Percentiles rank a stretch among this genome's conserved stretches.
Evolutionary conservation across 2,888 invertebrate genomes (phyloP).

Genomic region (Pollenia amentaria): DNA sequence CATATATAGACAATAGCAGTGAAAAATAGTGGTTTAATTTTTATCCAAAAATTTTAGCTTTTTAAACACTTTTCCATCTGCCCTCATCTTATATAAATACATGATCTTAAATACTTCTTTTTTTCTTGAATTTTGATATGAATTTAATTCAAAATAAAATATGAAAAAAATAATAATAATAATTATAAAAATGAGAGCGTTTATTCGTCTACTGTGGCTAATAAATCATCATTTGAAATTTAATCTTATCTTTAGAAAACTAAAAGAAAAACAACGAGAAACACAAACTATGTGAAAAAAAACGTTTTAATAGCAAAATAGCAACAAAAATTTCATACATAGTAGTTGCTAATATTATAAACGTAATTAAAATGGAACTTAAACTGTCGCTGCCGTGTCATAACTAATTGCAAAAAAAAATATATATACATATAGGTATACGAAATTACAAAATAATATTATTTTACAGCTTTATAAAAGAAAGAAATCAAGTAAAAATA

Average conservation of each 20-base stretch:
- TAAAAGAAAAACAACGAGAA: conserved; percentile 24
- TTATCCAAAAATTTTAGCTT: no score
- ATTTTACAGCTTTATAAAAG: conserved; percentile 2
- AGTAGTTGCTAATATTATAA: conserved; percentile 1
- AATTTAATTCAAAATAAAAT: conserved; percentile 6
- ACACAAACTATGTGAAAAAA: conserved; percentile 52
- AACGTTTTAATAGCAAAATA: conserved; percentile 36
- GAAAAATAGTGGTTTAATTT: no score
- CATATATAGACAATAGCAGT: no score
- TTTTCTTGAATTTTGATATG: conserved; percentile 6
- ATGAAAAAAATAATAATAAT: conserved; percentile 5
- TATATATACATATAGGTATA: conserved; percentile 5
- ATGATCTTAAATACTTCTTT: not conserved
- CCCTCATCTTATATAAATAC: no score
- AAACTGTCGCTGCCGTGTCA: conserved; percentile 66
- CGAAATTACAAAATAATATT: conserved; percentile 35
- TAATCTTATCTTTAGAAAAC: conserved; percentile 69
- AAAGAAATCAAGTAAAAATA: not conserved
- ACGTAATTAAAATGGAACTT: conserved; percentile 73
- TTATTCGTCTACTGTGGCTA: conserved; percentile 56
- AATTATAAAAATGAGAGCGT: conserved; percentile 50
- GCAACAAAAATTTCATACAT: conserved; percentile 9
- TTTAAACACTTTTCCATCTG: no score
- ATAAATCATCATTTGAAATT: conserved; percentile 71
- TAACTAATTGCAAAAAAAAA: conserved; percentile 63